Evolutionary conservation across 2,797 vertebrate species (phyloP).

Genomic region (Gallinago solitaria): DNA sequence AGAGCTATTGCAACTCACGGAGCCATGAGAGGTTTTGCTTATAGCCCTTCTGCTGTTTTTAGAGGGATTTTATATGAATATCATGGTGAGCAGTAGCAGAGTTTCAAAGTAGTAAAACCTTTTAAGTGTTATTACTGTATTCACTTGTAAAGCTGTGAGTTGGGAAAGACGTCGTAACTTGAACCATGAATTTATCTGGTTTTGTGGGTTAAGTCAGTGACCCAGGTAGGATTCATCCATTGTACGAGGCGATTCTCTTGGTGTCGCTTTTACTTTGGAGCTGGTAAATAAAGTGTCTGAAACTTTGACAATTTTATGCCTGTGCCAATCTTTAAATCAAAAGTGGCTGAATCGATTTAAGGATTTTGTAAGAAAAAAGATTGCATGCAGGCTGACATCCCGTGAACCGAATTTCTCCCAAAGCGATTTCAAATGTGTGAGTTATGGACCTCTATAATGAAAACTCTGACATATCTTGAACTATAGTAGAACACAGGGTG

Average conservation of each 20-base stretch:
- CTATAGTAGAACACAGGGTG: not conserved
- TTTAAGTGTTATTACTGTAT: not conserved
- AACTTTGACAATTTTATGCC: slow-evolving; percentile 68
- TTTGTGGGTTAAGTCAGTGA: slow-evolving; percentile 16
- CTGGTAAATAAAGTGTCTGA: slow-evolving; percentile 61
- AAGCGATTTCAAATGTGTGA: slow-evolving; percentile 46
- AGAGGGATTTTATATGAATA: not conserved
- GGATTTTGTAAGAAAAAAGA: slow-evolving; percentile 62
- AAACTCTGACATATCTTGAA: slow-evolving; percentile 52
- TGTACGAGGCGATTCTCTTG: slow-evolving; percentile 10
- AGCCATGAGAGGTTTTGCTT: not conserved
- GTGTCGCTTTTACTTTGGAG: not conserved
- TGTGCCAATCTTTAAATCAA: slow-evolving; percentile 71
- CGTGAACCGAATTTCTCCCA: slow-evolving; percentile 51
- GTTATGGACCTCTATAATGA: slow-evolving; percentile 61
- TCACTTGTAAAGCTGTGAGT: not conserved
- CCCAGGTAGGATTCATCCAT: slow-evolving; percentile 38
- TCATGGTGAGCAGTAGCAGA: not conserved
- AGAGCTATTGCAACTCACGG: not conserved
- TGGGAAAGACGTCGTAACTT: not conserved
- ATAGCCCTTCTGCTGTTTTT: not conserved
- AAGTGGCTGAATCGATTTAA: slow-evolving; percentile 65
- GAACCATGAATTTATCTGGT: not conserved
- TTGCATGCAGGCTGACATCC: slow-evolving; percentile 32
- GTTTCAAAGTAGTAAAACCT: not conserved